Evolutionary conservation across 2,113 vertebrate genomes (phyloP), one percentile per base, ranked within the genome.

Genomic region (Scomber japonicus): DNA sequence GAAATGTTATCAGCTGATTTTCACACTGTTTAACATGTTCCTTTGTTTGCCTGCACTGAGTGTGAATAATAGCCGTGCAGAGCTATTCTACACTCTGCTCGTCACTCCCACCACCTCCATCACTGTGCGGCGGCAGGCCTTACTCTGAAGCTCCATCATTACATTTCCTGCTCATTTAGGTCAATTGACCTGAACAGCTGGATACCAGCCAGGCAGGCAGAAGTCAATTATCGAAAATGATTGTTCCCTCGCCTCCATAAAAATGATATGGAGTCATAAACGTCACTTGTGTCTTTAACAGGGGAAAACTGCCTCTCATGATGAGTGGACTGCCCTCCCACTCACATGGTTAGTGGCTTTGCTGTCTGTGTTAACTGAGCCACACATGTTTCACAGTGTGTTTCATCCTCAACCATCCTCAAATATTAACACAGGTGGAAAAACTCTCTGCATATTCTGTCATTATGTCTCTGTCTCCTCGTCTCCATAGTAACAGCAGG

Each of bases 101-200:
- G 3, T 15, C 61, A 21, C 54, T 3, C 51, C 64, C 31, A 11
- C 65, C 40, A 8, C 31, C 40, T 40, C 46, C 46, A 24, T 24
- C 75, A n/a, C 14, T 0, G 50, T 0, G n/a, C 1, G 44, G 44
- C 57, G 35, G 65, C 73, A 55, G 46, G 55, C 19, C 57, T n/a
- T 9, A 5, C 27, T 21, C 45, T 65, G 49, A 27, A 13, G 48
- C 30, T 14, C 49, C 21, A 44, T 78, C 77, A 61, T 78, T 48
- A 67, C 71, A 81, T 81, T 66, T 80, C 45, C 75, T 76, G 15
- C 77, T 72, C 51, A 68, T 88, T 64, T 56, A 21, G 40, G 17
- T 55, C 30, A 71, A 73, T 24, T 73, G 80, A 63, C 80, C 62
- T 31, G 66, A 83, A 56, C 40, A 70, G 68, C 80, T 68, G 73